Conservation (phyloP, 2,797 vertebrate genomes). For the Pangasius mekongensis region DNA sequence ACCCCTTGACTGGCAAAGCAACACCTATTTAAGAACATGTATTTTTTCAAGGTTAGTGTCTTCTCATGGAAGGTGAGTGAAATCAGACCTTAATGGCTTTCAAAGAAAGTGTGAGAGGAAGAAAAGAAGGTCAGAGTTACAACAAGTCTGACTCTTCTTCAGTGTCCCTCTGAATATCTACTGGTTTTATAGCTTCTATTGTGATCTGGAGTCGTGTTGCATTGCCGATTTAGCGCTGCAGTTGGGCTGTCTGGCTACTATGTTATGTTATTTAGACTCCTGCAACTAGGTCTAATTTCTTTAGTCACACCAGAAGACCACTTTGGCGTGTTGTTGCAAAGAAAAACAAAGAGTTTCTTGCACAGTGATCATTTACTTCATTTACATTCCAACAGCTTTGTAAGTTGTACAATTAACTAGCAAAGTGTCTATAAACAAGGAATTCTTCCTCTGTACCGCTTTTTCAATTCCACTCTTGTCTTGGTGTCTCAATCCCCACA, state of each 20-base stretch:
- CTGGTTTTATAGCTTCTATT: not conserved
- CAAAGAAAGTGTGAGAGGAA: constrained; percentile 47
- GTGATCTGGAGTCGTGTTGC: not conserved
- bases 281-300: not conserved
- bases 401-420: constrained; percentile 2
- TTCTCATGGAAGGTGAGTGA: constrained; percentile 60
- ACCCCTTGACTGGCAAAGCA: constrained; percentile 41
- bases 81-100: constrained; percentile 61
- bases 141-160: constrained; percentile 22
- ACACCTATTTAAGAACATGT: constrained; percentile 55
- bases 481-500: constrained; percentile 7
- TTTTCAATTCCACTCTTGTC: constrained; percentile 46
- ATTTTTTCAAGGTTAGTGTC: constrained; percentile 55
- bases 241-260: not conserved
- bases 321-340: not conserved
- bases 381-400: not conserved
- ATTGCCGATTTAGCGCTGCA: not conserved
- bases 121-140: constrained; percentile 52
- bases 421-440: not conserved
- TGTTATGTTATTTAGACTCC: not conserved
- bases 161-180: constrained; percentile 1
- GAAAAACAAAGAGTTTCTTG: not conserved
- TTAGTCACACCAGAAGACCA: not conserved
- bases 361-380: not conserved
- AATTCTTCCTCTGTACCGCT: not conserved